A percentile compares a stretch with the other conserved stretches of the same genome.
Conservation (phyloP, 2,797 vertebrate genomes). For the Emydoidea blandingii region DNA sequence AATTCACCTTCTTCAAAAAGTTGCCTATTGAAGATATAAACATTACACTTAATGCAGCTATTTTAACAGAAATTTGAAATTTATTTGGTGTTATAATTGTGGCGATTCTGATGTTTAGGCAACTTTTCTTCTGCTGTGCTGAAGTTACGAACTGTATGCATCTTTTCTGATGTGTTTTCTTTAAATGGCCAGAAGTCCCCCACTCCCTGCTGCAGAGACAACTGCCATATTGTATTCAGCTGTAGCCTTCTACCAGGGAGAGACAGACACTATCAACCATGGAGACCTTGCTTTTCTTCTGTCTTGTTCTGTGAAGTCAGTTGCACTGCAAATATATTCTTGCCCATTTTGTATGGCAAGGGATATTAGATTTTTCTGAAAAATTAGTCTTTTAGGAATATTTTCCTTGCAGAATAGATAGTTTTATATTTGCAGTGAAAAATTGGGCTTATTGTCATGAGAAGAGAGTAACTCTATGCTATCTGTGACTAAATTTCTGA, state of each 20-base stretch:
- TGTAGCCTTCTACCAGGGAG: background rate
- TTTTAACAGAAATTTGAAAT: background rate
- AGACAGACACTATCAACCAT: background rate
- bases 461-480: background rate
- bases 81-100: background rate
- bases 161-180: background rate
- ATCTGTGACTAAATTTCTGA: background rate
- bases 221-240: background rate
- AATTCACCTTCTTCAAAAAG: background rate
- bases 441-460: background rate
- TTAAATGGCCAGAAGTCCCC: background rate
- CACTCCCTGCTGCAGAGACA: background rate
- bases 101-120: background rate
- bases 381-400: background rate
- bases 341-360: background rate
- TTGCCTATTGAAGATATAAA: background rate
- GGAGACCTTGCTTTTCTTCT: background rate
- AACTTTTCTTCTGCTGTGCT: background rate
- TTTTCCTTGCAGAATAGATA: background rate
- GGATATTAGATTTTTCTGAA: fast-evolving
- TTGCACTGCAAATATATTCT: background rate
- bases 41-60: background rate
- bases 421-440: background rate
- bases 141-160: background rate
- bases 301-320: background rate